Evolutionary conservation across 2,113 vertebrate genomes (phyloP).

Genomic region (Chaetorhynchus papuensis): DNA sequence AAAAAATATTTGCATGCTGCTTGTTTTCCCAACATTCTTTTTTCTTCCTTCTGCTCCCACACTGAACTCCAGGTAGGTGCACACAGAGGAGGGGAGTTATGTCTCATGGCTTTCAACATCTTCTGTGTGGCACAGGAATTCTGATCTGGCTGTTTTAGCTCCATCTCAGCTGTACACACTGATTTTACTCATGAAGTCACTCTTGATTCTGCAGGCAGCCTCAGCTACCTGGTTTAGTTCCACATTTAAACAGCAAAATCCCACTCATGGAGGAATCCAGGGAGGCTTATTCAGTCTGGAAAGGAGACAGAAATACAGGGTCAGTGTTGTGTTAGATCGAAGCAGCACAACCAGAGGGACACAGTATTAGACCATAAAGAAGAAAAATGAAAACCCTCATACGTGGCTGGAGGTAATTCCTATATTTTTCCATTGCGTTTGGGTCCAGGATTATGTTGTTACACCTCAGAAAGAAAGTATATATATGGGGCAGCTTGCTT

Average conservation of each 20-base stretch:
- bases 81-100: too few relatives aligned
- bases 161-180: background rate
- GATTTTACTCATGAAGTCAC: background rate
- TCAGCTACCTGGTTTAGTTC: background rate
- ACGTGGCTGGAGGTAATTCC: background rate
- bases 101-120: background rate
- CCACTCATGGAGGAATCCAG: background rate
- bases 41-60: background rate
- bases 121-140: background rate
- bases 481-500: background rate
- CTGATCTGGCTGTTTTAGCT: background rate
- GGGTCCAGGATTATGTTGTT: background rate
- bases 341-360: background rate
- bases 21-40: background rate
- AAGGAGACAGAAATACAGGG: background rate
- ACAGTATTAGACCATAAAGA: background rate
- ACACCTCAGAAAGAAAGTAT: background rate
- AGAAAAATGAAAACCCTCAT: background rate
- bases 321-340: rapidly evolving
- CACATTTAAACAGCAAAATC: background rate
- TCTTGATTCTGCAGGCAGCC: background rate
- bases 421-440: background rate
- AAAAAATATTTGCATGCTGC: background rate
- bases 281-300: background rate
- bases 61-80: background rate